phyloP scores from a whole-genome alignment of 2,113 vertebrate species.

The Lepisosteus oculatus region DNA sequence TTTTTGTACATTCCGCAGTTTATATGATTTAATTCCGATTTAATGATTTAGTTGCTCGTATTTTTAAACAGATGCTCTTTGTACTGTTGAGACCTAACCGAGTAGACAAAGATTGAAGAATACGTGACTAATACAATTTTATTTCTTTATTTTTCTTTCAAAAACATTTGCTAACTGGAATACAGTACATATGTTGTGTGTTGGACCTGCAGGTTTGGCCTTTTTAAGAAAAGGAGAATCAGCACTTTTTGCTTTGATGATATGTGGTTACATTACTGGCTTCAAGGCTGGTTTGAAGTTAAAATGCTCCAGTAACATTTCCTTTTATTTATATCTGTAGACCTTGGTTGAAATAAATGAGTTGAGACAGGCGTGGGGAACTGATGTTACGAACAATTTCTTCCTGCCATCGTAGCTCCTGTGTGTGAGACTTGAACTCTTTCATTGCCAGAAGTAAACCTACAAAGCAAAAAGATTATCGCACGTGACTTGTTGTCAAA shows the following conservation, averaged over 20 bases:
- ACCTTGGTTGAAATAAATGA: constrained; percentile 78
- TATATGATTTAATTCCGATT: not conserved
- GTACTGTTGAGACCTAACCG: too few relatives aligned
- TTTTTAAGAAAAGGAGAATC: constrained; percentile 68
- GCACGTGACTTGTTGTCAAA: too few relatives aligned
- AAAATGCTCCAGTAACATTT: constrained; percentile 73
- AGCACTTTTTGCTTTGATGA: constrained; percentile 69
- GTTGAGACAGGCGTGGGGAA: constrained; percentile 69
- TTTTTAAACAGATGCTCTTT: too few relatives aligned
- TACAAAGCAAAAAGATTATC: constrained; percentile 39
- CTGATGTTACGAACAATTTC: constrained; percentile 67
- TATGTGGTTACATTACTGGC: constrained; percentile 74
- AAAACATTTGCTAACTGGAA: constrained; percentile 52
- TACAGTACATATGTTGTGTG: constrained; percentile 42
- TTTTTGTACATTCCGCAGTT: not conserved
- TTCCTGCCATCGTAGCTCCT: constrained; percentile 54
- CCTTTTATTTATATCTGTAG: constrained; percentile 78
- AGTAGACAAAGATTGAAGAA: too few relatives aligned
- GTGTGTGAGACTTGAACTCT: constrained; percentile 60
- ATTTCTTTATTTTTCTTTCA: constrained; percentile 12
- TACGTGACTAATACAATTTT: too few relatives aligned
- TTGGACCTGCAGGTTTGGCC: constrained; percentile 60
- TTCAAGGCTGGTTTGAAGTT: constrained; percentile 69
- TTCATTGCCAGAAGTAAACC: constrained; percentile 58
- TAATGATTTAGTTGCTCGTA: too few relatives aligned